Evolutionary conservation across 2,888 invertebrate species (phyloP).

Genomic region (Spilarctia lutea): DNA sequence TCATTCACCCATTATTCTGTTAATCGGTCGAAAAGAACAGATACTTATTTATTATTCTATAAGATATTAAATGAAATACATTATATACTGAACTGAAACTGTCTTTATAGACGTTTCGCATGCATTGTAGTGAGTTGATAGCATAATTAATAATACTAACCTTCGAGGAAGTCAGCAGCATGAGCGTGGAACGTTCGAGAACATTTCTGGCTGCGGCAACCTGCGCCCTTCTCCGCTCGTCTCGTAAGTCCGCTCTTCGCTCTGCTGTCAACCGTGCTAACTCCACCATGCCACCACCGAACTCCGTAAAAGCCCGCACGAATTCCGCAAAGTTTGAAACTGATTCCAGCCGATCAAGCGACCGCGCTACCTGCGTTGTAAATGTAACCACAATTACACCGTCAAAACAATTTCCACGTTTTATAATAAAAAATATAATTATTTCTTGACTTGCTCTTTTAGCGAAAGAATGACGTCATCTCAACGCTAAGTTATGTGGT

Average conservation of each 20-base stretch:
- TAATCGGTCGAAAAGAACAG: constrained; percentile 3
- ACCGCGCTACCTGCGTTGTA: constrained; percentile 89
- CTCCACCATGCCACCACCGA: constrained; percentile 99
- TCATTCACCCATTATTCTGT: constrained; percentile 7
- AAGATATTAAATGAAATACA: constrained; percentile 15
- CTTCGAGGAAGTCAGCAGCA: constrained; percentile 98
- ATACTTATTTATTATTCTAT: not conserved
- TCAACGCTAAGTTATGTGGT: no score
- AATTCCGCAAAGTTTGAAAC: constrained; percentile 98
- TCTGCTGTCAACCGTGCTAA: constrained; percentile 96
- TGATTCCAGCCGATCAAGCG: constrained; percentile 93
- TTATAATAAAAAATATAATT: not conserved
- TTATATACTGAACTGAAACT: not conserved
- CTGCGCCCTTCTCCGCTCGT: constrained; percentile 97
- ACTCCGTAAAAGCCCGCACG: constrained; percentile 99
- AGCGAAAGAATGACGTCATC: no score
- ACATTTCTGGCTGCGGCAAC: constrained; percentile 98
- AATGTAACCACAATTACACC: constrained; percentile 41
- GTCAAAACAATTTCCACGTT: constrained; percentile 2
- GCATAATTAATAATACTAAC: constrained; percentile 75
- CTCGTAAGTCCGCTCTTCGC: constrained; percentile 94
- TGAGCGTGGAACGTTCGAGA: constrained; percentile 97
- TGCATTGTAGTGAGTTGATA: not conserved
- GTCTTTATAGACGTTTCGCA: not conserved
- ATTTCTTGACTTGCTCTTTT: no score